Evolutionary conservation across 1,140 invertebrate species (phyloP).

Genomic region (Holcopasites calliopsidis): DNA sequence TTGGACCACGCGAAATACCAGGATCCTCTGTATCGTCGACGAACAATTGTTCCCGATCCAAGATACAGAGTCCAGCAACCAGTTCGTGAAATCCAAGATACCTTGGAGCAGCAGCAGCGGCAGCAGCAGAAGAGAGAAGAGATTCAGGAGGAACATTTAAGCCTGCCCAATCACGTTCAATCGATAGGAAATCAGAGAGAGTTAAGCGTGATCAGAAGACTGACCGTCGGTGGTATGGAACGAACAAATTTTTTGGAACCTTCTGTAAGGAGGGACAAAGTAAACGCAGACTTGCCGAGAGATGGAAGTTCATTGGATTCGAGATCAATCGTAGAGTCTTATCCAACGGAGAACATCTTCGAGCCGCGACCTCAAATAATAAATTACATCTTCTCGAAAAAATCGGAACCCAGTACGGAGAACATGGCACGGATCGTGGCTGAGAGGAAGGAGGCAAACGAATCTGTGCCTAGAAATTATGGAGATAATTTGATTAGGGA

Average conservation of each 20-base stretch:
- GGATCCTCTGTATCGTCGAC: conserved; percentile 7
- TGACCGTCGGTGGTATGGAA: neutral
- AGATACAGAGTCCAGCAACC: neutral
- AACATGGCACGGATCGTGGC: neutral
- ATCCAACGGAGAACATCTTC: conserved; percentile 60
- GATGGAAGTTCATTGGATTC: neutral
- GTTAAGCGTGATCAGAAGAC: neutral
- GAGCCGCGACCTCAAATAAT: conserved; percentile 67
- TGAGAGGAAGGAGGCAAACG: conserved; percentile 6
- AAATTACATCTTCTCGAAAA: conserved; percentile 63
- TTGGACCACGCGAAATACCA: conserved; percentile 30
- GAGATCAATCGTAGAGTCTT: neutral
- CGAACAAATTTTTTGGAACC: neutral
- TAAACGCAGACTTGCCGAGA: neutral
- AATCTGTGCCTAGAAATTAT: conserved; percentile 34
- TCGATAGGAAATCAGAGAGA: neutral
- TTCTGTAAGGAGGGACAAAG: neutral
- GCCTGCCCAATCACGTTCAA: neutral
- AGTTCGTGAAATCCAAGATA: neutral
- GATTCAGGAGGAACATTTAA: neutral
- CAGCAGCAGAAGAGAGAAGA: too few relatives aligned
- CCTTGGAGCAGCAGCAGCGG: neutral
- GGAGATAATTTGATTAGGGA: conserved; percentile 51
- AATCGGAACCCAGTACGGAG: neutral
- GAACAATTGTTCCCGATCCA: neutral